Evolutionary conservation across 1,140 invertebrate genomes (phyloP).

Genomic region (Sminthurides bifidus): DNA sequence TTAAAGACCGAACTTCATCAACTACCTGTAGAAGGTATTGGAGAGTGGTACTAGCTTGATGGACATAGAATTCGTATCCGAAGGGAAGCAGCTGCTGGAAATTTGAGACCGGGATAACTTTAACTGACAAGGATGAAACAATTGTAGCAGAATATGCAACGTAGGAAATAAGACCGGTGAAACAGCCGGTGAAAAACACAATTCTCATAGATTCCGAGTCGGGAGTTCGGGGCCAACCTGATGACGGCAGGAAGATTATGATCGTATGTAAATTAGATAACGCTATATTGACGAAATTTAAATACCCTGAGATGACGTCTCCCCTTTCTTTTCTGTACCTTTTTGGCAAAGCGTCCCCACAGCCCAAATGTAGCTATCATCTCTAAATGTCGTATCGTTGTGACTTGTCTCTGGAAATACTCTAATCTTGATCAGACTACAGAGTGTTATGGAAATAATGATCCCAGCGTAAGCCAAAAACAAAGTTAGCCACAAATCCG

Average conservation of each 20-base stretch:
- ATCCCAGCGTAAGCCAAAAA: neutral
- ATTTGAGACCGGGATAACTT: slow-evolving; percentile 12
- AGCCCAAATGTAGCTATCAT: neutral
- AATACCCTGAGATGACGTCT: too few species aligned
- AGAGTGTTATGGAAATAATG: neutral
- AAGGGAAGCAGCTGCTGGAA: slow-evolving; percentile 8
- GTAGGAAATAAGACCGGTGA: slow-evolving; percentile 4
- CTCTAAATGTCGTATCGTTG: neutral
- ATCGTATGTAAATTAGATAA: too few species aligned
- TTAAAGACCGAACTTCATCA: neutral
- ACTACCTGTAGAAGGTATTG: neutral
- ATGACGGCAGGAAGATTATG: neutral
- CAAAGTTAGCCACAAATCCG: slow-evolving; percentile 5
- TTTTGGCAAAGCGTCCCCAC: neutral
- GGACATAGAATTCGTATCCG: slow-evolving; percentile 7
- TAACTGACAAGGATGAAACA: slow-evolving; percentile 11
- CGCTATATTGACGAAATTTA: too few species aligned
- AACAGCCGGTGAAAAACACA: neutral
- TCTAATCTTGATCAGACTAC: neutral
- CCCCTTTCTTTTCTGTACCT: slow-evolving; percentile 6
- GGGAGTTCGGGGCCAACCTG: slow-evolving; percentile 14
- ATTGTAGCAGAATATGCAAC: slow-evolving; percentile 14
- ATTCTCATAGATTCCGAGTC: slow-evolving; percentile 3
- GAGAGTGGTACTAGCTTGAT: neutral
- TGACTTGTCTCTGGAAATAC: neutral